Conservation (phyloP, 2,888 invertebrate genomes). For the Nebria brevicollis region DNA sequence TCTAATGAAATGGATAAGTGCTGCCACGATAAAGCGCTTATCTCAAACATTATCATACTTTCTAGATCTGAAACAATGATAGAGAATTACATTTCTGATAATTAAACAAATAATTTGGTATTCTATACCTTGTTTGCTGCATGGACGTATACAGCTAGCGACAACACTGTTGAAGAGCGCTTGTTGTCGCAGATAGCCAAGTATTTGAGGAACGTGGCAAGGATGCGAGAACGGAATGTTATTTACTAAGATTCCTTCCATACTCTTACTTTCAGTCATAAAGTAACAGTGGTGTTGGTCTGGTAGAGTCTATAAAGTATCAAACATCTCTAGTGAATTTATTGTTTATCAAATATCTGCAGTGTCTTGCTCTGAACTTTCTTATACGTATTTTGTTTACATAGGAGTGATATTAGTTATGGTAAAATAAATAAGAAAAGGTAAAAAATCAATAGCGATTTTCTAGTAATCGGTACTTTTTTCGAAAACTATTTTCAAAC, state of each 20-base stretch:
- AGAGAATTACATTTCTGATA: constrained; percentile 27
- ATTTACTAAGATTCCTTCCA: constrained; percentile 80
- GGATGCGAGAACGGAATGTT: constrained; percentile 95
- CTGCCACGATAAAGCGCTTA: constrained; percentile 88
- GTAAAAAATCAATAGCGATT: too few relatives aligned
- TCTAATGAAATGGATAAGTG: constrained; percentile 91
- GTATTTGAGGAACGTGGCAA: constrained; percentile 87
- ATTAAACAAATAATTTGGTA: background rate
- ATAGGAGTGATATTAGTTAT: too few relatives aligned
- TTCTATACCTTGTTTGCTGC: constrained; percentile 77
- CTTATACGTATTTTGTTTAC: too few relatives aligned
- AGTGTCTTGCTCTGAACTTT: too few relatives aligned
- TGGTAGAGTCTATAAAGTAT: constrained; percentile 77
- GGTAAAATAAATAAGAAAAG: too few relatives aligned
- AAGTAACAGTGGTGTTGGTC: constrained; percentile 96
- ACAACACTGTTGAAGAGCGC: constrained; percentile 91
- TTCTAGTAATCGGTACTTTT: too few relatives aligned
- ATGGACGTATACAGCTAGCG: constrained; percentile 86
- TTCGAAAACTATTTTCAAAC: too few relatives aligned
- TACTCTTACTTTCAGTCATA: constrained; percentile 81
- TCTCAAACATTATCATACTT: constrained; percentile 88
- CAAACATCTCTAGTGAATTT: constrained; percentile 1
- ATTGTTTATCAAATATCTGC: background rate
- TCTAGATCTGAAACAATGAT: constrained; percentile 70
- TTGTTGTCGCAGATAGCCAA: constrained; percentile 87